Evolutionary conservation across 2,888 invertebrate species (phyloP), one percentile per base, ranked within the genome.

Genomic region (Hanleya hanleyi): DNA sequence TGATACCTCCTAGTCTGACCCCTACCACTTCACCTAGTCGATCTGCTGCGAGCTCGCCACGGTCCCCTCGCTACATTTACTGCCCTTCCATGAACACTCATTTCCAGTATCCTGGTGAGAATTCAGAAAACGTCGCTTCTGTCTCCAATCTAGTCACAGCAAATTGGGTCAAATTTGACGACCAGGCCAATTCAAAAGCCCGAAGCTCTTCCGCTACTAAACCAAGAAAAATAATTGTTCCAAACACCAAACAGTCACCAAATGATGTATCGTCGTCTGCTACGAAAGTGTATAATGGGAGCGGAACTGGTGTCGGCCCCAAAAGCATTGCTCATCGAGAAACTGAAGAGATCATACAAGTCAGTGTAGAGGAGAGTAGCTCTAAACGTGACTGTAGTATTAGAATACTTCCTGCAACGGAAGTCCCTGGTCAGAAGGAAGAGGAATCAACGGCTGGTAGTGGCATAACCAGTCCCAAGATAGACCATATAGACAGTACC

Each of bases 1-100:
- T 87, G 15, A 82, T 87, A 32, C 86, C 87, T n/a, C 87, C 86
- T 26, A 82, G 82, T 2, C 74, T 85, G 9, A 85, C 86, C 5
- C 87, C 86, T 29, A 76, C 83, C 22, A 69, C 80, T 18, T 84
- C 84, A 41, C 86, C 84, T 9, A 78, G 74, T 69, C 74, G 74
- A 12, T 70, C 72, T 71, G 73, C 73, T 65, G 76, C 70, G 22
- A 70, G 67, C 47, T 72, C 72, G 1, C 72, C 68, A 33, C 22
- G 57, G 3, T 65, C 65, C 29, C 57, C 57, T 15, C 57, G 57
- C 2, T 57, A 57, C 57, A 57, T 57, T 26, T 57, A 57, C 57
- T 57, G 57, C 57, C 57, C 57, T 3, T 57, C 57, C 12, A 57
- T 32, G 29, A 57, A 57, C 57, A 57, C 29, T 22, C 57, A 57